Evolutionary conservation across 2,888 invertebrate species (phyloP).

Genomic region (Ypsolopha scabrella): DNA sequence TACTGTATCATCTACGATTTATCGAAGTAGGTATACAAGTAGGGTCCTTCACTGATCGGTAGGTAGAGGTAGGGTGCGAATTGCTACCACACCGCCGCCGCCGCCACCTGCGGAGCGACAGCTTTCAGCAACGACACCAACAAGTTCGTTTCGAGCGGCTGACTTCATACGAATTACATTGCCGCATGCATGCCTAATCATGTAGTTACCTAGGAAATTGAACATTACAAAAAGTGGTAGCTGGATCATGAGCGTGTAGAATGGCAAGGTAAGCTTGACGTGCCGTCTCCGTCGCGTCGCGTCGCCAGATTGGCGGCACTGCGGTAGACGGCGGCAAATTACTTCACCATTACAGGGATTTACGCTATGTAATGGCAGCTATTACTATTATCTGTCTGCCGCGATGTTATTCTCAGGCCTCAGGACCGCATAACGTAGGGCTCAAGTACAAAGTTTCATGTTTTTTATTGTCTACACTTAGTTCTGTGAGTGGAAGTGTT

Average conservation of each 20-base stretch:
- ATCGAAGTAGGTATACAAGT: no score
- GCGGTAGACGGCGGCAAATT: constrained; percentile 23
- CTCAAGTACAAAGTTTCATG: no score
- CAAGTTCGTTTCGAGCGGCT: no score
- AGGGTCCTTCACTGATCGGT: background rate
- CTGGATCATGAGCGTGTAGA: background rate
- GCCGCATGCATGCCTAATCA: no score
- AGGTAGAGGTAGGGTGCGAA: no score
- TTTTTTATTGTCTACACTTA: no score
- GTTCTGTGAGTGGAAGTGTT: no score
- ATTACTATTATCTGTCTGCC: constrained; percentile 27
- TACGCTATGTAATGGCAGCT: constrained; percentile 31
- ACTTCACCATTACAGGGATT: constrained; percentile 36
- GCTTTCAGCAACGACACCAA: no score
- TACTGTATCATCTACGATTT: no score
- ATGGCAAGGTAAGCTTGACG: background rate
- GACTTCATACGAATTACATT: no score
- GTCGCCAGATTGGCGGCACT: constrained; percentile 11
- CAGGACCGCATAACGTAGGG: background rate
- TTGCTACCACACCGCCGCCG: no score
- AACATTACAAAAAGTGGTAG: background rate
- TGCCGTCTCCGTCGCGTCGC: constrained; percentile 1
- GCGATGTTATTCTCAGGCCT: constrained; percentile 3
- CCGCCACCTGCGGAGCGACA: no score
- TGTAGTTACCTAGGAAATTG: background rate